A percentile compares a stretch with the other conserved stretches of the same genome.
Evolutionary conservation across 2,113 vertebrate genomes (phyloP).

Genomic region (Prionailurus bengalensis): DNA sequence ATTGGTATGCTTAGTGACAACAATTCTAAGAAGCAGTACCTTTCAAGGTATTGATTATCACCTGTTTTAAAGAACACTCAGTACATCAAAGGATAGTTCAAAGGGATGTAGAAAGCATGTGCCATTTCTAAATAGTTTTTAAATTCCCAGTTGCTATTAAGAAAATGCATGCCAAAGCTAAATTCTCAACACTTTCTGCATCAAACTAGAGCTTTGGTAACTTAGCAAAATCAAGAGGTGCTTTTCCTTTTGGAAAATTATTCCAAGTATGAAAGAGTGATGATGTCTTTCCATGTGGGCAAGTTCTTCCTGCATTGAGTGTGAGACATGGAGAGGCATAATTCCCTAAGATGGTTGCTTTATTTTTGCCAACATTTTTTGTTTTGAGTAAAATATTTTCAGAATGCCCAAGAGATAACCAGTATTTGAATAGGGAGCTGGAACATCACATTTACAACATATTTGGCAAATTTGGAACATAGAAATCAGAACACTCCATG

Average conservation of each 20-base stretch:
- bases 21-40: background rate
- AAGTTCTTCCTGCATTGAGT: background rate
- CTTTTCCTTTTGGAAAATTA: constrained; percentile 27
- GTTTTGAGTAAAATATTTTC: constrained; percentile 65
- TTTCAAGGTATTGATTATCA: constrained; percentile 47
- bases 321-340: background rate
- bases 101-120: background rate
- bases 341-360: constrained; percentile 33
- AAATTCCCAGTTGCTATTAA: constrained; percentile 45
- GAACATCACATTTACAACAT: constrained; percentile 15
- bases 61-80: constrained; percentile 1
- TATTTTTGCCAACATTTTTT: constrained; percentile 63
- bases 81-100: background rate
- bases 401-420: constrained; percentile 43
- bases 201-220: background rate
- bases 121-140: constrained; percentile 47
- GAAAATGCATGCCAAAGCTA: constrained; percentile 22
- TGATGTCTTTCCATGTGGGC: background rate
- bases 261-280: constrained; percentile 1
- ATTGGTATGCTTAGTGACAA: background rate
- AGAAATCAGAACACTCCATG: background rate
- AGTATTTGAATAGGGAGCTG: constrained; percentile 64
- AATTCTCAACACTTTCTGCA: background rate
- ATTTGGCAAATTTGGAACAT: background rate
- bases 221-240: constrained; percentile 24